Conservation (phyloP, 30 jellyfish, hydroid and myxozoan genomes). For the Turritopsis dohrnii region DNA sequence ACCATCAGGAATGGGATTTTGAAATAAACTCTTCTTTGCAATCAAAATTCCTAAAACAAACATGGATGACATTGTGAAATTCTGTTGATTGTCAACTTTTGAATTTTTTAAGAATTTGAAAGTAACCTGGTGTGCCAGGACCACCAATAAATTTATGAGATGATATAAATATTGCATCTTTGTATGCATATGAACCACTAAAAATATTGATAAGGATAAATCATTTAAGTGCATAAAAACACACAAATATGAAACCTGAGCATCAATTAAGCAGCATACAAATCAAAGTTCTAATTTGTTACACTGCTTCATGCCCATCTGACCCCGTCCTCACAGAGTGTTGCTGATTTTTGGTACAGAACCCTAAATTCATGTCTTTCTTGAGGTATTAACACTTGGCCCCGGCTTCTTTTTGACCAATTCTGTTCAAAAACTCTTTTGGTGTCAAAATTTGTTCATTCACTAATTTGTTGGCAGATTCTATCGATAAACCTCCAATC, state of each 20-base stretch:
- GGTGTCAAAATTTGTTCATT: too few species aligned
- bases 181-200: slow-evolving; percentile 18
- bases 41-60: slow-evolving; percentile 30
- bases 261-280: neutral
- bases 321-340: too few species aligned
- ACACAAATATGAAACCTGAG: too few species aligned
- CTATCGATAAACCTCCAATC: too few species aligned
- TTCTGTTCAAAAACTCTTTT: too few species aligned
- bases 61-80: neutral
- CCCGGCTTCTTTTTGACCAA: too few species aligned
- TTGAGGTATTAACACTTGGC: too few species aligned
- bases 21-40: slow-evolving; percentile 46
- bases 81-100: neutral
- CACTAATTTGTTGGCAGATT: too few species aligned
- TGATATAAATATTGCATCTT: slow-evolving; percentile 54
- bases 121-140: slow-evolving; percentile 58
- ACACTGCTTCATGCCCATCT: too few species aligned
- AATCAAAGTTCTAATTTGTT: neutral
- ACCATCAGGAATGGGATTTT: slow-evolving; percentile 32
- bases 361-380: too few species aligned
- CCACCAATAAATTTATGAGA: slow-evolving; percentile 57
- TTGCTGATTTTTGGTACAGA: too few species aligned
- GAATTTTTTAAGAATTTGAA: neutral
- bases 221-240: neutral
- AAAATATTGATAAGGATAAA: neutral